Conservation (phyloP, 2,797 vertebrate genomes). For the Diceros bicornis region DNA sequence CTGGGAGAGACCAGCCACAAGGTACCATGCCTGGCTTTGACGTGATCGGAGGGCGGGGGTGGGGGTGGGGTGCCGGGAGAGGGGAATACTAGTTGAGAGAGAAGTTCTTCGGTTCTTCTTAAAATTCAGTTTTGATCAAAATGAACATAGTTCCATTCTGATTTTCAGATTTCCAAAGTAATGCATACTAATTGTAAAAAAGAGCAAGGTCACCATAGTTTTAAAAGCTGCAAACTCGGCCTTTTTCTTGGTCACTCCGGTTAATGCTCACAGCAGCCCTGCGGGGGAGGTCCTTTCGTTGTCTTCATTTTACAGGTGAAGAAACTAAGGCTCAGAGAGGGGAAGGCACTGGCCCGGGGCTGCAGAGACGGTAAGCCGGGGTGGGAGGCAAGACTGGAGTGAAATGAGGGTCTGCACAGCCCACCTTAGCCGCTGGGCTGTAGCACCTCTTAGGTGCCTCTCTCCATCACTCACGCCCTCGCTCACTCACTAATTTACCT, state of each 20-base stretch:
- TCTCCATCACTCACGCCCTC: neutral
- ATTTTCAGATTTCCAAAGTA: neutral
- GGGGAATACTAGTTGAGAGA: rapidly evolving
- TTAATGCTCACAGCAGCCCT: neutral
- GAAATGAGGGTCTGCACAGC: neutral
- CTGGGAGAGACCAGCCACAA: neutral
- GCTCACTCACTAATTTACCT: too few species aligned
- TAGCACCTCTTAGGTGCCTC: neutral
- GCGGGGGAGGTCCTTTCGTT: rapidly evolving
- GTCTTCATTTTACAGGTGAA: neutral
- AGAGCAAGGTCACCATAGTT: neutral
- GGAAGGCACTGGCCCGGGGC: neutral
- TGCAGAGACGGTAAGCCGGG: neutral
- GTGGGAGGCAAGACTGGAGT: neutral
- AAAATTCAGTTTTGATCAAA: neutral
- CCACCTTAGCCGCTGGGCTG: neutral
- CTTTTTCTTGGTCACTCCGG: neutral
- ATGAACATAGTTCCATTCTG: neutral
- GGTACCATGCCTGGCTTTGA: constrained; percentile 49
- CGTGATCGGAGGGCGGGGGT: neutral
- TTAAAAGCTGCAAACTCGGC: neutral
- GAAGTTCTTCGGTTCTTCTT: neutral
- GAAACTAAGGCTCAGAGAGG: neutral
- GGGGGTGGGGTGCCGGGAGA: too few species aligned
- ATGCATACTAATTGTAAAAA: neutral